phyloP scores from a whole-genome alignment of 2,113 vertebrate species.

The Myanophis thanlyinensis region DNA sequence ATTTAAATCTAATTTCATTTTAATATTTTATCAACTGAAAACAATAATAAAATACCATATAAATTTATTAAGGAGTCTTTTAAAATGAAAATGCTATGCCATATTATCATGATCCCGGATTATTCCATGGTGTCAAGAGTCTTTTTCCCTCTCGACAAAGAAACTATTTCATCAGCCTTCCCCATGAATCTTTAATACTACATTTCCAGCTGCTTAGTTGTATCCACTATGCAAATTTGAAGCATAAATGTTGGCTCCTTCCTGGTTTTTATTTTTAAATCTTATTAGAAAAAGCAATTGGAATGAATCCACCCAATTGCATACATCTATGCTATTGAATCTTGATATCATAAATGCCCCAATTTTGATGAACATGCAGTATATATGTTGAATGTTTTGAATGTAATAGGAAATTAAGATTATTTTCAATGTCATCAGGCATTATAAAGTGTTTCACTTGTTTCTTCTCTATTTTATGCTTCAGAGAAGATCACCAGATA shows the following conservation, averaged over 20 bases:
- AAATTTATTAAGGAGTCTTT: background rate
- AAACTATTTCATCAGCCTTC: background rate
- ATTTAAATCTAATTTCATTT: background rate
- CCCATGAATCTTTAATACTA: constrained; percentile 1
- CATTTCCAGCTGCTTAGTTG: constrained; percentile 9
- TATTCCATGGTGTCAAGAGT: background rate
- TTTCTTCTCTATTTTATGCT: background rate
- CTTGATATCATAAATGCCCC: background rate
- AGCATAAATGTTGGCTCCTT: constrained; percentile 3
- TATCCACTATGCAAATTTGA: constrained; percentile 2
- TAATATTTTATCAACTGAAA: background rate
- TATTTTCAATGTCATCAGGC: background rate
- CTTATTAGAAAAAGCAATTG: background rate
- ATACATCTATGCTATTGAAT: background rate
- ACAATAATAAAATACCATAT: background rate
- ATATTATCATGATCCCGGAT: background rate
- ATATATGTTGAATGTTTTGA: background rate
- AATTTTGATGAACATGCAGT: background rate
- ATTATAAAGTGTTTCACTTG: background rate
- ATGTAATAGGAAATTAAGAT: background rate
- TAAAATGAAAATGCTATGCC: background rate
- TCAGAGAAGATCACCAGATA: background rate
- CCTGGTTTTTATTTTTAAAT: background rate
- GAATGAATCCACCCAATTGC: background rate
- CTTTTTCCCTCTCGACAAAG: background rate